Conservation (phyloP, 2,888 invertebrate species). For the Sesia apiformis region DNA sequence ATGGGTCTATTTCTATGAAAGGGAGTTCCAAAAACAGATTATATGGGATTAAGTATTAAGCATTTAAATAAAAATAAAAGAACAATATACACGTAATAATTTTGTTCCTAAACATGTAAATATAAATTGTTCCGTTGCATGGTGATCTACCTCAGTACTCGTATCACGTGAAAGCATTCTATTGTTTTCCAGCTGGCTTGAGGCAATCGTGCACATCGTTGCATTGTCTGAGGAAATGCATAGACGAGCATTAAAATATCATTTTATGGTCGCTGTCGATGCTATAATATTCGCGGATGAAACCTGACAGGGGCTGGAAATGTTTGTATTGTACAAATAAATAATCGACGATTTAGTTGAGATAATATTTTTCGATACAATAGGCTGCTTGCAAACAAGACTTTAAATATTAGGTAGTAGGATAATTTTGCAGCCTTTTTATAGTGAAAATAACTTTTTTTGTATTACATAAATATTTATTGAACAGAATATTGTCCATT, state of each 20-base stretch:
- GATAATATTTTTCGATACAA: too few species aligned
- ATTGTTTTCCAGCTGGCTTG: conserved; percentile 35
- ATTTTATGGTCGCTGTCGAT: conserved; percentile 25
- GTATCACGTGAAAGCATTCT: conserved; percentile 23
- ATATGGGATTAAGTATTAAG: too few species aligned
- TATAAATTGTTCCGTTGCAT: conserved; percentile 27
- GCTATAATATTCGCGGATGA: conserved; percentile 16
- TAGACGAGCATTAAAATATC: conserved; percentile 29
- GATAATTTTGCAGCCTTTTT: too few species aligned
- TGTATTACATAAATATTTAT: too few species aligned
- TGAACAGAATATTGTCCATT: too few species aligned
- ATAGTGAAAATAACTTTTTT: too few species aligned
- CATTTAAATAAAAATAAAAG: too few species aligned
- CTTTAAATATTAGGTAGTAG: too few species aligned
- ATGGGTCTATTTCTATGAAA: too few species aligned
- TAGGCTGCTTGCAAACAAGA: too few species aligned
- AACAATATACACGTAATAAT: too few species aligned
- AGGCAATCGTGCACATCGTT: conserved; percentile 56
- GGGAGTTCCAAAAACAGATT: too few species aligned
- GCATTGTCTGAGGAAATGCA: conserved; percentile 38
- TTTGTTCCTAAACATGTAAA: neutral
- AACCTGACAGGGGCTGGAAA: conserved; percentile 4
- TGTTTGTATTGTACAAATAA: neutral
- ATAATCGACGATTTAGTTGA: neutral
- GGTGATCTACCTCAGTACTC: conserved; percentile 29